phyloP scores from a whole-genome alignment of 53 echinoderm and acorn worm genomes.

The Luidia sarsii region DNA sequence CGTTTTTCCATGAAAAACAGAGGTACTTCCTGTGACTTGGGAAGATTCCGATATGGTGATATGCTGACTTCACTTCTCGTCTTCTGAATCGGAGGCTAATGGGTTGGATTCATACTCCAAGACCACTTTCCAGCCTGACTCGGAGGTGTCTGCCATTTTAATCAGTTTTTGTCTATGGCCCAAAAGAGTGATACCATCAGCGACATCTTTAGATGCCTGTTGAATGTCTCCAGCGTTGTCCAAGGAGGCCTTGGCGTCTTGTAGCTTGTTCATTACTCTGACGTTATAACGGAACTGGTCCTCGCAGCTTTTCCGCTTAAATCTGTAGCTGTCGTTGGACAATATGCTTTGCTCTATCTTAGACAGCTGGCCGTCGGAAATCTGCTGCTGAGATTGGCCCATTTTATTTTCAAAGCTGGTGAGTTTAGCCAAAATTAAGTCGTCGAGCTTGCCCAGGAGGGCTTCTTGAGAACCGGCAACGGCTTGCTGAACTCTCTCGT shows the following conservation, averaged over 20 bases:
- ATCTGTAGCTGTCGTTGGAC: background rate
- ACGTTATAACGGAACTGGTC: background rate
- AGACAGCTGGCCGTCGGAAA: background rate
- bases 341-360: background rate
- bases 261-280: background rate
- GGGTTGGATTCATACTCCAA: background rate
- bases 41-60: slow-evolving; percentile 66
- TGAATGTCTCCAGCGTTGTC: background rate
- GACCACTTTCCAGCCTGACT: background rate
- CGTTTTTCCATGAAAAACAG: slow-evolving; percentile 20
- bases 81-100: background rate
- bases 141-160: background rate
- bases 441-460: background rate
- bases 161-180: slow-evolving; percentile 31
- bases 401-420: background rate
- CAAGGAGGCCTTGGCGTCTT: background rate
- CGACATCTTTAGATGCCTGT: background rate
- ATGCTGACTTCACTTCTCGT: slow-evolving; percentile 47
- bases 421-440: background rate
- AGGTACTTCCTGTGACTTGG: slow-evolving; percentile 28
- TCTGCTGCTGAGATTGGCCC: background rate
- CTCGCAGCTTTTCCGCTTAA: background rate
- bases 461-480: background rate
- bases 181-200: background rate
- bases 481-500: background rate